A percentile compares a stretch with the other conserved stretches of the same genome.
Conservation (phyloP, 1,140 invertebrate genomes). For the Apis dorsata region DNA sequence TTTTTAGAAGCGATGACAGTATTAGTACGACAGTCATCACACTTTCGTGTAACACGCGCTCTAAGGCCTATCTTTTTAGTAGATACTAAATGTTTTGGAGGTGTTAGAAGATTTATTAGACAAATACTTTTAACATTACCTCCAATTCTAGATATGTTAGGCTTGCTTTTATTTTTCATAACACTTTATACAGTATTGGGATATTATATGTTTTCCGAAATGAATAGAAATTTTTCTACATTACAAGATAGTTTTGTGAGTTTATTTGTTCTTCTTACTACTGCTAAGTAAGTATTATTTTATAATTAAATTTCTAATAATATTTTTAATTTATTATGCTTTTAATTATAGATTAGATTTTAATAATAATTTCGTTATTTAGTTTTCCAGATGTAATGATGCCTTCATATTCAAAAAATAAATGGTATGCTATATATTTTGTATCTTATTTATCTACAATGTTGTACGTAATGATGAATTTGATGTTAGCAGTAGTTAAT, state of each 20-base stretch:
- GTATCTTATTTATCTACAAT: constrained; percentile 92
- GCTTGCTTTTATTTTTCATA: constrained; percentile 92
- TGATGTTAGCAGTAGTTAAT: constrained; percentile 95
- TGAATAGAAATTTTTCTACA: constrained; percentile 89
- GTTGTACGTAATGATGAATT: constrained; percentile 94
- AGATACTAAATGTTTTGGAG: constrained; percentile 91
- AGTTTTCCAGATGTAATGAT: constrained; percentile 97
- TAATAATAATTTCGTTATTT: constrained; percentile 32
- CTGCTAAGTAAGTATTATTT: constrained; percentile 89
- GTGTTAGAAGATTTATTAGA: constrained; percentile 86
- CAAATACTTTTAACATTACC: constrained; percentile 92
- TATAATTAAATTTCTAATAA: not conserved
- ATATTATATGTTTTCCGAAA: constrained; percentile 90
- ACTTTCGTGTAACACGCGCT: constrained; percentile 93
- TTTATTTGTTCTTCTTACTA: constrained; percentile 94
- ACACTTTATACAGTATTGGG: constrained; percentile 91
- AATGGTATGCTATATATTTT: constrained; percentile 93
- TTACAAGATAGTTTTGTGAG: constrained; percentile 92
- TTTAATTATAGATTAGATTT: not conserved
- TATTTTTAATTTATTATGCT: not conserved
- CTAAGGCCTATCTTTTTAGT: constrained; percentile 94
- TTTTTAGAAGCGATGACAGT: constrained; percentile 91
- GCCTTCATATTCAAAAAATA: constrained; percentile 90
- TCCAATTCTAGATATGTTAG: constrained; percentile 93
- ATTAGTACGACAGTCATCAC: constrained; percentile 89